These are phyloP conservation scores for Subanguina moxae DNA, from an alignment of 1,140 invertebrate genomes.

Conservation along the genomic window DNA sequence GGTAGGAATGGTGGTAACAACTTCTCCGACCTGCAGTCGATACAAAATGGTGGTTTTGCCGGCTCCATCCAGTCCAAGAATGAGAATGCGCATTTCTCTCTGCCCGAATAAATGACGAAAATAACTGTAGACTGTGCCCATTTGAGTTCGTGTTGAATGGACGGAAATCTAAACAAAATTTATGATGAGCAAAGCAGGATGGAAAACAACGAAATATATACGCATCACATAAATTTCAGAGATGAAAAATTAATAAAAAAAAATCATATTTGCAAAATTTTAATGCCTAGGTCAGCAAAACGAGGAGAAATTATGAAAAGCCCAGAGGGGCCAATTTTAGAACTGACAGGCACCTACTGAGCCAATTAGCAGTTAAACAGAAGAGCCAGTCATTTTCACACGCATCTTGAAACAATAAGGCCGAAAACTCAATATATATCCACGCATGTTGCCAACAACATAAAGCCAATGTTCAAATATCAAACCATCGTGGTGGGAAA, in stretches of 20 bases:
- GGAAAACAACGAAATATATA: too few species aligned
- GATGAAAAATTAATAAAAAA: too few species aligned
- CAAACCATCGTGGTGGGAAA: too few species aligned
- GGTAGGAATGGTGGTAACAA: conserved; percentile 95
- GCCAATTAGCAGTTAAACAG: not conserved
- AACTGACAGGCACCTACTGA: not conserved
- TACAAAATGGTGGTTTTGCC: conserved; percentile 99
- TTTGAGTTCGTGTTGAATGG: conserved; percentile 29
- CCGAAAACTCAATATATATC: not conserved
- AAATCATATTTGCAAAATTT: too few species aligned
- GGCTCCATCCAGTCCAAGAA: conserved; percentile 91
- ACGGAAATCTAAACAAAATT: conserved; percentile 26
- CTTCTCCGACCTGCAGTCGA: conserved; percentile 62
- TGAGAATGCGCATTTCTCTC: conserved; percentile 93
- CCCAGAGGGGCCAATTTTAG: too few species aligned
- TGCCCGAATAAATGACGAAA: conserved; percentile 62
- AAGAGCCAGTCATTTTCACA: not conserved
- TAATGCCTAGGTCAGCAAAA: too few species aligned
- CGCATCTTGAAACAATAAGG: too few species aligned
- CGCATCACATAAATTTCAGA: too few species aligned
- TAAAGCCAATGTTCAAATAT: too few species aligned
- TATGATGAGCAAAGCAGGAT: too few species aligned
- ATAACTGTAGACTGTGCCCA: conserved; percentile 56
- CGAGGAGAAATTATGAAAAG: too few species aligned
- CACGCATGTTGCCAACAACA: conserved; percentile 4